Evolutionary conservation across 2,797 vertebrate genomes (phyloP), one percentile per base, ranked within the genome.

Genomic region (Emys orbicularis): DNA sequence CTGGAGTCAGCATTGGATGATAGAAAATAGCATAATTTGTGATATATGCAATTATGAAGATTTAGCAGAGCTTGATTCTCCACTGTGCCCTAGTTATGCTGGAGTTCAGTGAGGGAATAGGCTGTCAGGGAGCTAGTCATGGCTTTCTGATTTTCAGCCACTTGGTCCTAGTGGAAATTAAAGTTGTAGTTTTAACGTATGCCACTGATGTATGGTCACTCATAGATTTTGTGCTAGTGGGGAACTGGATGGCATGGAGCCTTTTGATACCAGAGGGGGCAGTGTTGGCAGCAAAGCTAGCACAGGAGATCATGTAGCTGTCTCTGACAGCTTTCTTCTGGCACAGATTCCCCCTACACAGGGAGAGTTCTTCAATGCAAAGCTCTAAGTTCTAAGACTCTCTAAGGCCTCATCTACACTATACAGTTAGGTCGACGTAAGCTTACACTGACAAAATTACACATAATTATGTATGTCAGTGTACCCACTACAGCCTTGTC

Each of bases 21-120:
- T 84, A 96, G 83, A 96, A 97, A 96, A 94, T 57, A 47, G 86
- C 27, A 6, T 74, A 72, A 81, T 95, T 93, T 87, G 86, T 92
- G 93, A 96, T 94, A 59, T 57, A 61, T 65, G 37, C 1, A 3
- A 52, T 23, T 81, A 41, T 84, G 90, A 82, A 90, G 83, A 93
- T 92, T 91, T 56, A 41, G 1, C 84, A 83, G 90, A 25, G 34
- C 83, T 90, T n/a, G 59, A 61, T 74, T 88, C 87, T 77, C 47
- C 8, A 18, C 74, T 77, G 47, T 77, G 47, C 44, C 44, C 27
- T 47, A 19, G 81, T 87, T 92, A 89, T 93, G 80, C 57, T 49
- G 82, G 57, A 53, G 21, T 23, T 81, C 27, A 49, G 29, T 16
- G 29, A 31, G 47, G 12, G 53, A 95, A 96, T 91, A 92, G 88